Percentiles rank a stretch among this genome's conserved stretches.
Evolutionary conservation across 2,797 vertebrate species (phyloP).

Genomic region (Gobio occitaniae): DNA sequence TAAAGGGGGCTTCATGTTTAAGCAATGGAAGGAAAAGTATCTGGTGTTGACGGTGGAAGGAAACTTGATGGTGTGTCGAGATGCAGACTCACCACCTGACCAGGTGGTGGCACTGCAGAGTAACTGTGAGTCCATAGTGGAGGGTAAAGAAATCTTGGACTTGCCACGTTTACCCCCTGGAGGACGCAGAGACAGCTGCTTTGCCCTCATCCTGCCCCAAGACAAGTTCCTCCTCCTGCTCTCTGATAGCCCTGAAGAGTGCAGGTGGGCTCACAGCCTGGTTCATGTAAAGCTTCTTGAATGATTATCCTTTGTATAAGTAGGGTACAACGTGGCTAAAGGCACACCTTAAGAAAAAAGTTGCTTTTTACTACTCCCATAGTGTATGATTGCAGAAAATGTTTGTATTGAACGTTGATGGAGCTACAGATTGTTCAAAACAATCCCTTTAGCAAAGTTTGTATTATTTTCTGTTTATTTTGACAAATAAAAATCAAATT

Average conservation of each 20-base stretch:
- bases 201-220: conserved; percentile 81
- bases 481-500: no score
- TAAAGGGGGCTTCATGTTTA: conserved; percentile 85
- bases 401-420: no score
- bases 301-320: neutral
- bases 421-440: no score
- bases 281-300: neutral
- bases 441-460: no score
- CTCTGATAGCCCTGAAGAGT: conserved; percentile 78
- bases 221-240: conserved; percentile 82
- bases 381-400: no score
- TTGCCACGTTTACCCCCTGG: conserved; percentile 81
- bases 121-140: conserved; percentile 76
- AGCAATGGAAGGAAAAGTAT: conserved; percentile 87
- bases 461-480: no score
- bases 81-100: conserved; percentile 79
- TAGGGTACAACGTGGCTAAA: neutral
- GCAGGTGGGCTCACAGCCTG: conserved; percentile 71
- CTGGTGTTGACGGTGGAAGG: conserved; percentile 81
- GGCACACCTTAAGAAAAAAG: no score
- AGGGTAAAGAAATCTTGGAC: conserved; percentile 81
- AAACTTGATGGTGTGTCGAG: conserved; percentile 79
- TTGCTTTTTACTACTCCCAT: no score
- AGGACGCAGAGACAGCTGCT: conserved; percentile 81
- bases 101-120: conserved; percentile 77